Evolutionary conservation across 2,113 vertebrate genomes (phyloP), one percentile per base, ranked within the genome.

Genomic region (Hoplias malabaricus): DNA sequence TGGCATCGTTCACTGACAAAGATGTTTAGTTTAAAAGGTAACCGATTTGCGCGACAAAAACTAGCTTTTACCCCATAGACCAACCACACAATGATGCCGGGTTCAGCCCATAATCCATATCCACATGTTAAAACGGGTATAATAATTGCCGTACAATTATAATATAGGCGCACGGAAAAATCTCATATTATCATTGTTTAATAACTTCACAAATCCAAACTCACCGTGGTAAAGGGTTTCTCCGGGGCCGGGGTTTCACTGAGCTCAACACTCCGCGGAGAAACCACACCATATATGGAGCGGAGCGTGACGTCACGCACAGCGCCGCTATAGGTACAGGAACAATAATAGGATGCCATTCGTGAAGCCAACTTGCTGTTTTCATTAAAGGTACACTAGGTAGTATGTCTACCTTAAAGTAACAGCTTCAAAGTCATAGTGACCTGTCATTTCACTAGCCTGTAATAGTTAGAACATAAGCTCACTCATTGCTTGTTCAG

Each of bases 221-320:
- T 54, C 62, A 78, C 75, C 75, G 54, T 31, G 31, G 33, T 62
- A 61, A 25, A 34, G 31, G 2, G 46, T 34, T 36, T 8, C 5
- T 31, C 13, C 16, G 38, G 8, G 10, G 48, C 19, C n/a, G 48
- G 62, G 38, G 16, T n/a, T 67, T n/a, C n/a, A 23, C 29, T n/a
- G 73, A 53, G 48, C 43, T 36, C 40, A 23, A 40, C 19, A 25
- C 19, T 57, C 36, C 59, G 9, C 29, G 10, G 13, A 68, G 19
- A 48, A 62, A 43, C 48, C 33, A 54, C 13, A 54, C 75, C 69
- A 53, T 77, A 77, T 13, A 78, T 54, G 75, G 80, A 53, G 59
- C 33, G 43, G 23, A 16, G 14, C 46, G 21, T 82, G 75, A 82
- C 80, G 80, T 78, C 80, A 82, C 56, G 5, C 31, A 50, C 16